Evolutionary conservation across 35 echinoderm and acorn worm species (phyloP).

Genomic region (Heliocidaris erythrogramma): DNA sequence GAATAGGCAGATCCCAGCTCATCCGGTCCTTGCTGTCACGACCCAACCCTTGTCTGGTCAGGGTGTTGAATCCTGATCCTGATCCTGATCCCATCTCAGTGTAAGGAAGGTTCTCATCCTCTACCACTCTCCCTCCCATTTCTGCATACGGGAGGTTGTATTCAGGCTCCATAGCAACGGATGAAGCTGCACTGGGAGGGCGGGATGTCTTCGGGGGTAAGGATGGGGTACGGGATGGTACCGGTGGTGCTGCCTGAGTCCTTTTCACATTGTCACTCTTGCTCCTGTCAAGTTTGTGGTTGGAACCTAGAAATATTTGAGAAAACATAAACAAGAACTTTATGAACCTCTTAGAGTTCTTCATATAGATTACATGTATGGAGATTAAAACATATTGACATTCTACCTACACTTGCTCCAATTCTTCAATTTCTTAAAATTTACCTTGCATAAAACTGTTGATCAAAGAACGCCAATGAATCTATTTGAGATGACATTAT

Average conservation of each 20-base stretch:
- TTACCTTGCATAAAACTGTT: background rate
- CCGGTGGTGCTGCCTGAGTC: background rate
- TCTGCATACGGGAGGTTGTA: background rate
- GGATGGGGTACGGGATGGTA: constrained; percentile 38
- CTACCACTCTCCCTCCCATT: background rate
- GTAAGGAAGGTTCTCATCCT: background rate
- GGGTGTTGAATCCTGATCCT: background rate
- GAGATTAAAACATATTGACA: background rate
- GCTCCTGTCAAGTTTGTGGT: constrained; percentile 1
- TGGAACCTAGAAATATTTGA: constrained; percentile 6
- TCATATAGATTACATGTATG: background rate
- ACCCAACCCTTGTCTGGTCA: constrained; percentile 19
- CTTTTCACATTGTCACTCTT: constrained; percentile 24
- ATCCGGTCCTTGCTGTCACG: constrained; percentile 35
- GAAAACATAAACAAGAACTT: background rate
- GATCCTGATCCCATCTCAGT: constrained; percentile 28
- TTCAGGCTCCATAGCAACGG: background rate
- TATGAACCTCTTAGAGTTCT: background rate
- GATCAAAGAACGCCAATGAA: no score
- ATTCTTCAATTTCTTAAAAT: background rate
- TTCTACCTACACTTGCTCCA: background rate
- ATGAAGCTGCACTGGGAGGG: background rate
- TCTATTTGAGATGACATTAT: no score
- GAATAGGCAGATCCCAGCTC: constrained; percentile 33
- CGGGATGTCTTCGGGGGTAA: background rate